Conservation (phyloP, 2,113 vertebrate species). For the Paedocypris sp. region DNA sequence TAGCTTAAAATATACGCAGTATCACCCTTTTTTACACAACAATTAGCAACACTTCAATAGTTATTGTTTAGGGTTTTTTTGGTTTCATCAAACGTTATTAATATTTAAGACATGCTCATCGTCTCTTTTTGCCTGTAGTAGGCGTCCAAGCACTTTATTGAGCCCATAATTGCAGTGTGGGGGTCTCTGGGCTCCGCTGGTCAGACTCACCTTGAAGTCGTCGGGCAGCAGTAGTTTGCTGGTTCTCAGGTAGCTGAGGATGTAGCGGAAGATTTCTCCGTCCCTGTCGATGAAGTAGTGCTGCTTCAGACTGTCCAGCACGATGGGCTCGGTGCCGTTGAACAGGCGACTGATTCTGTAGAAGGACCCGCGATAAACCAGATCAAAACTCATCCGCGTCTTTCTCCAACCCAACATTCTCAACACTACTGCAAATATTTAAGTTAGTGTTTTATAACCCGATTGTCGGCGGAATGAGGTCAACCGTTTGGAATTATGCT, state of each 20-base stretch:
- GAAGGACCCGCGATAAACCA: neutral
- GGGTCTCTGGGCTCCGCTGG: no score
- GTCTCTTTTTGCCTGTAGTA: no score
- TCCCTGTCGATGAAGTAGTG: constrained; percentile 99
- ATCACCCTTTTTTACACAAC: no score
- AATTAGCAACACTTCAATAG: no score
- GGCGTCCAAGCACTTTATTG: no score
- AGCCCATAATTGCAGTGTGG: no score
- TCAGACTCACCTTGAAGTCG: constrained; percentile 82
- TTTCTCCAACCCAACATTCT: neutral
- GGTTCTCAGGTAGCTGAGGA: constrained; percentile 96
- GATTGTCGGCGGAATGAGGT: constrained; percentile 29
- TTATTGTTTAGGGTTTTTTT: no score
- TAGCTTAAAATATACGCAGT: no score
- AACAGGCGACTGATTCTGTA: constrained; percentile 95
- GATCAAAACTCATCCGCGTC: neutral
- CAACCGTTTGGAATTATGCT: constrained; percentile 23
- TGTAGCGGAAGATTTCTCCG: constrained; percentile 95
- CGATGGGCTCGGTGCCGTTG: constrained; percentile 97
- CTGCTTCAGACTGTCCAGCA: constrained; percentile 98
- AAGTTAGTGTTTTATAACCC: constrained; percentile 27
- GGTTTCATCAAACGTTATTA: no score
- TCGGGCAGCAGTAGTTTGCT: constrained; percentile 95
- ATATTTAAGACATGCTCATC: no score
- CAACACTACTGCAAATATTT: neutral